A percentile compares a stretch with the other conserved stretches of the same genome.
phyloP scores from a whole-genome alignment of 2,888 invertebrate species.

The Anodontia alba region DNA sequence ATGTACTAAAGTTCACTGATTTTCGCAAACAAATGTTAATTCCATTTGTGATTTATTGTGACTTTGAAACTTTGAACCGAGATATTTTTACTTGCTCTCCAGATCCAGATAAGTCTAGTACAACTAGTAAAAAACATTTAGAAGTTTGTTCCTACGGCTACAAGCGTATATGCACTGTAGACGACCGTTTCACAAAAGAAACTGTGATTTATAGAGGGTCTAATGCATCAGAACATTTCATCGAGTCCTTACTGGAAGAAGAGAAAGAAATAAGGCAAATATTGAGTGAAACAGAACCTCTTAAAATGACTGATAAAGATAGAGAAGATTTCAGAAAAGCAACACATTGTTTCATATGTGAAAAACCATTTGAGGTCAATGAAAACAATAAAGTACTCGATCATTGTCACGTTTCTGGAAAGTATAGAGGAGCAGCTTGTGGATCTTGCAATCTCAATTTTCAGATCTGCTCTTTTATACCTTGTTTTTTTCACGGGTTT shows the following conservation, averaged over 20 bases:
- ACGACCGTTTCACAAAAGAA: not conserved
- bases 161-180: conserved; percentile 33
- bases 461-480: conserved; percentile 14
- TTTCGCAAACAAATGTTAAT: conserved; percentile 35
- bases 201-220: not conserved
- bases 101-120: not conserved
- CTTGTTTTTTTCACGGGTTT: conserved; percentile 28
- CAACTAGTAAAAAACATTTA: conserved; percentile 14
- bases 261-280: not conserved
- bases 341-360: conserved; percentile 38
- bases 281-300: not conserved
- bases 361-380: not conserved
- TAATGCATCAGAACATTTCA: not conserved
- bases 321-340: conserved; percentile 11
- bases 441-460: conserved; percentile 12
- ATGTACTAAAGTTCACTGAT: conserved; percentile 46
- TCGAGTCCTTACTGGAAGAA: not conserved
- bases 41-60: conserved; percentile 46
- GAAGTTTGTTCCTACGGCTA: conserved; percentile 43
- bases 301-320: not conserved
- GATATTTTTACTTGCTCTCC: conserved; percentile 25
- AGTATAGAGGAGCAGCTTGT: conserved; percentile 12
- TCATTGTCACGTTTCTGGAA: not conserved
- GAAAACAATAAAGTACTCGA: not conserved
- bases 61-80: conserved; percentile 43